These are phyloP conservation scores for Heliothis peltigera DNA, from an alignment of 2,888 invertebrate genomes.

Conservation along the genomic window DNA sequence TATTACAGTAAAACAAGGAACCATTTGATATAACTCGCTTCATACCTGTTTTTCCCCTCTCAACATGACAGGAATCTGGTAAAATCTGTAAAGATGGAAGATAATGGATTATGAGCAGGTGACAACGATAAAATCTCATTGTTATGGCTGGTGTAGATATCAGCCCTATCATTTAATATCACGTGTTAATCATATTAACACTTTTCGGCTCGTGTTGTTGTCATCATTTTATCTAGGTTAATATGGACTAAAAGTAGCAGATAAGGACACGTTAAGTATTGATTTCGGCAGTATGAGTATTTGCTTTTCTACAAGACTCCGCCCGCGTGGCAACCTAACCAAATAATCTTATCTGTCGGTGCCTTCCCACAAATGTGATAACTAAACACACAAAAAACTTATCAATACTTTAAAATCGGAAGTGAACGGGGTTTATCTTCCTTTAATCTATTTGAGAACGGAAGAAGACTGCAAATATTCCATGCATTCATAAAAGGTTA, in stretches of 20 bases:
- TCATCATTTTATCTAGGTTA: slow-evolving; percentile 75
- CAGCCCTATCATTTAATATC: slow-evolving; percentile 84
- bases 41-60: slow-evolving; percentile 21
- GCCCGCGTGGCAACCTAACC: slow-evolving; percentile 51
- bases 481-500: not conserved
- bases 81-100: slow-evolving; percentile 18
- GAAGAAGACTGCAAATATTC: not conserved
- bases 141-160: slow-evolving; percentile 38
- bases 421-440: slow-evolving; percentile 27
- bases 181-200: slow-evolving; percentile 81
- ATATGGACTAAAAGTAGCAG: slow-evolving; percentile 23
- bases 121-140: not conserved
- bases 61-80: not conserved
- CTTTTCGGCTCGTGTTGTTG: slow-evolving; percentile 85
- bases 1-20: no score
- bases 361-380: slow-evolving; percentile 5
- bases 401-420: slow-evolving; percentile 28
- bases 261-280: slow-evolving; percentile 36
- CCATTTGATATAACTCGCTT: not conserved
- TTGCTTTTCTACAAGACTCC: slow-evolving; percentile 44
- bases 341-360: slow-evolving; percentile 66
- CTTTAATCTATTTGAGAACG: not conserved
- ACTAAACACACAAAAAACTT: slow-evolving; percentile 33
- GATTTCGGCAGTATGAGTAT: slow-evolving; percentile 28
- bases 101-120: not conserved